These are phyloP conservation scores for Oryzias dopingdopingensis DNA, from an alignment of 2,797 vertebrate genomes.

Conservation along the genomic window DNA sequence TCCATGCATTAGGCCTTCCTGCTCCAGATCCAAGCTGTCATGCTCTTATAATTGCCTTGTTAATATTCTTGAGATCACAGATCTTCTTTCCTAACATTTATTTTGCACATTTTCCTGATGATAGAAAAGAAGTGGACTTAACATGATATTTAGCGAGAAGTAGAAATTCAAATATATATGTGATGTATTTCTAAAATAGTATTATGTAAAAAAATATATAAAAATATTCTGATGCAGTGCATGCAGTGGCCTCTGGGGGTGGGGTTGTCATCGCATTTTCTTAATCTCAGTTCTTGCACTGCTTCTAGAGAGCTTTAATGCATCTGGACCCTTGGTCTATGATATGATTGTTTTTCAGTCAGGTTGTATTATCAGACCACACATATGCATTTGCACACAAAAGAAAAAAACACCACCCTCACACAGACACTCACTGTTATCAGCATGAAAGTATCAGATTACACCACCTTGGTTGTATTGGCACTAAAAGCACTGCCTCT, in stretches of 20 bases:
- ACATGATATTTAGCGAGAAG: no score
- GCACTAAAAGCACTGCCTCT: conserved; percentile 66
- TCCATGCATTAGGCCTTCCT: conserved; percentile 6
- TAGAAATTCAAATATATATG: no score
- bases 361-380: conserved; percentile 51
- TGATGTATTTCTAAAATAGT: no score
- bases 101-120: no score
- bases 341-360: conserved; percentile 43
- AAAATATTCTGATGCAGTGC: neutral
- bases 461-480: conserved; percentile 64
- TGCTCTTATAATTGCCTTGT: conserved; percentile 5
- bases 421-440: conserved; percentile 42
- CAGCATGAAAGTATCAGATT: conserved; percentile 63
- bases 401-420: conserved; percentile 30
- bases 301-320: conserved; percentile 18
- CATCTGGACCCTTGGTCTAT: conserved; percentile 27
- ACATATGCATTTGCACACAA: conserved; percentile 35
- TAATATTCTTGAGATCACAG: conserved; percentile 2
- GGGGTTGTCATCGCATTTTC: conserved; percentile 16
- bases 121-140: no score
- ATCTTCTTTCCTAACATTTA: neutral
- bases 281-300: conserved; percentile 2
- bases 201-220: no score
- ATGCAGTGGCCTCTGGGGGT: neutral
- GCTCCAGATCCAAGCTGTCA: neutral